A percentile compares a stretch with the other conserved stretches of the same genome.
phyloP scores from a whole-genome alignment of 2,888 invertebrate species.

The Athalia rosae region DNA sequence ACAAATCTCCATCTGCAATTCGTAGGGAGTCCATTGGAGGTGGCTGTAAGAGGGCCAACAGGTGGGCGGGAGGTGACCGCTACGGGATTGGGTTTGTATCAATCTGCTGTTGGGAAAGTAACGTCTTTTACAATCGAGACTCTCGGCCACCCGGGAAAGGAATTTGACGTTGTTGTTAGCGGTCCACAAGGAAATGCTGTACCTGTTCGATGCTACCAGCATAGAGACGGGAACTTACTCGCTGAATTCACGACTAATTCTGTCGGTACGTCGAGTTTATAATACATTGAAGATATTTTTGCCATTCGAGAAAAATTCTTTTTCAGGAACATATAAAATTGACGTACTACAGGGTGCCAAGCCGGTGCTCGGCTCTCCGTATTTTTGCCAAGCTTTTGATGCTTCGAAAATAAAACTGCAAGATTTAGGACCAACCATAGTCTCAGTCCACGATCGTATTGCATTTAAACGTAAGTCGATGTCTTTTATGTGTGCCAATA shows the following conservation, averaged over 20 bases:
- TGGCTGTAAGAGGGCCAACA: conserved; percentile 78
- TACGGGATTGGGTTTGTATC: conserved; percentile 89
- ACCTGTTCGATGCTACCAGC: conserved; percentile 95
- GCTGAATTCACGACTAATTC: conserved; percentile 94
- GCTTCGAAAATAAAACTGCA: conserved; percentile 87
- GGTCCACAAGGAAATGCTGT: conserved; percentile 87
- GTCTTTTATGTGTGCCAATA: neutral
- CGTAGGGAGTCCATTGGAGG: conserved; percentile 77
- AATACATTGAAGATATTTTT: neutral
- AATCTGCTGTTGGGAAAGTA: conserved; percentile 87
- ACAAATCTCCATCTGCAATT: conserved; percentile 43
- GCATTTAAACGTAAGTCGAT: conserved; percentile 82
- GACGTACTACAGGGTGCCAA: conserved; percentile 94
- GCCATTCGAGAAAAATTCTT: neutral
- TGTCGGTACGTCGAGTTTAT: conserved; percentile 75
- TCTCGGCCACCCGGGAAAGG: conserved; percentile 87
- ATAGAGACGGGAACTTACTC: conserved; percentile 94
- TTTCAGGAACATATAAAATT: conserved; percentile 74
- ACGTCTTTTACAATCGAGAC: conserved; percentile 94
- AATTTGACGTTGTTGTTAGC: conserved; percentile 93
- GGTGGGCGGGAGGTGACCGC: conserved; percentile 85
- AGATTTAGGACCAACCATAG: conserved; percentile 83
- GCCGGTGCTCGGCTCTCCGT: conserved; percentile 94
- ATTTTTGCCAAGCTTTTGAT: conserved; percentile 94
- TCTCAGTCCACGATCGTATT: conserved; percentile 89